phyloP scores from a whole-genome alignment of 1,140 invertebrate genomes.

The Drosophila nikananu region DNA sequence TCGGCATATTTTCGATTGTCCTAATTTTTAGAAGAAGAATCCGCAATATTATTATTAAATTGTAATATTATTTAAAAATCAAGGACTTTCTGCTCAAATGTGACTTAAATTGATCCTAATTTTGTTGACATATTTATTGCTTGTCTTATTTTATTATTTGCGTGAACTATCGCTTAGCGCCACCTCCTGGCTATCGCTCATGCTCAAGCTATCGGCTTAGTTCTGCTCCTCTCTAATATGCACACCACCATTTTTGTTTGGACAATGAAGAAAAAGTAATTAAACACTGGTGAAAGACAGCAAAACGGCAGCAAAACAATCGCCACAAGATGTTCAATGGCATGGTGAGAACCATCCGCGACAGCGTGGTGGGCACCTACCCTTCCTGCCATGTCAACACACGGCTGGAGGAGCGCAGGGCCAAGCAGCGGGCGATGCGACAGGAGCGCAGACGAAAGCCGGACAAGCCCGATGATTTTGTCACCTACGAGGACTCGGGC shows the following conservation, averaged over 20 bases:
- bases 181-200: background rate
- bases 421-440: constrained; percentile 88
- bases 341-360: constrained; percentile 85
- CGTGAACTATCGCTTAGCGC: background rate
- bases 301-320: constrained; percentile 14
- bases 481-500: constrained; percentile 94
- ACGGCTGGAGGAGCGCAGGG: constrained; percentile 90
- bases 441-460: constrained; percentile 91
- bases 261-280: constrained; percentile 55
- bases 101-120: background rate
- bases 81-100: background rate
- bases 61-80: background rate
- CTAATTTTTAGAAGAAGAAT: background rate
- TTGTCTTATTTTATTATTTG: background rate
- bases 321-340: constrained; percentile 77
- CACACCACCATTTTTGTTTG: constrained; percentile 73
- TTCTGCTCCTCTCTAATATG: constrained; percentile 10
- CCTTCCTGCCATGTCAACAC: constrained; percentile 90
- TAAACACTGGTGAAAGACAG: constrained; percentile 17
- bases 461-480: constrained; percentile 95
- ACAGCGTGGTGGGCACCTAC: constrained; percentile 87
- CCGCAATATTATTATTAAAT: background rate
- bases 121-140: background rate
- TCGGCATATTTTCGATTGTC: background rate
- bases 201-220: background rate